Conservation (phyloP, 2,797 vertebrate genomes). For the Falco naumanni region DNA sequence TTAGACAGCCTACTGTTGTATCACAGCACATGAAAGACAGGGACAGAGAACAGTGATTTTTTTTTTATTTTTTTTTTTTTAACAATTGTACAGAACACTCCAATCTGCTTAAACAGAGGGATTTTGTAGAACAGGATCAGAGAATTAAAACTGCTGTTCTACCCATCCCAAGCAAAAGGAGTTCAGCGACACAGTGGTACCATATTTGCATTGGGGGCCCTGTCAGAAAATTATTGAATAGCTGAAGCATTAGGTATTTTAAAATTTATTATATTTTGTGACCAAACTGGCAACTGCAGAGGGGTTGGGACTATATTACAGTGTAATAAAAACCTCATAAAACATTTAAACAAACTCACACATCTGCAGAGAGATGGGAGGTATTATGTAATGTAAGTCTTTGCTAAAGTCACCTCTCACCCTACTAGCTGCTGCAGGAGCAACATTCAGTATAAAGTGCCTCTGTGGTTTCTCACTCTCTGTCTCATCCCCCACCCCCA, state of each 20-base stretch:
- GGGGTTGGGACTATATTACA: conserved; percentile 56
- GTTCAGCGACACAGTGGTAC: not conserved
- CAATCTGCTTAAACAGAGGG: not conserved
- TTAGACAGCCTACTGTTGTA: not conserved
- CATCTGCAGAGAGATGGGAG: conserved; percentile 77
- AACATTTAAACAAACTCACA: conserved; percentile 76
- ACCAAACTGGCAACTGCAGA: conserved; percentile 70
- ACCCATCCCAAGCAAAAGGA: conserved; percentile 30
- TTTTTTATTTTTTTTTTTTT: too few relatives aligned
- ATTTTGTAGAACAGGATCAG: not conserved
- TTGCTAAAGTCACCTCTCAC: conserved; percentile 73
- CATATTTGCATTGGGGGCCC: conserved; percentile 1
- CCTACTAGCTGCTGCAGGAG: conserved; percentile 56
- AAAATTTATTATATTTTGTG: conserved; percentile 69
- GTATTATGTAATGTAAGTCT: conserved; percentile 76
- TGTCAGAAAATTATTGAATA: conserved; percentile 64
- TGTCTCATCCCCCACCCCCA: not conserved
- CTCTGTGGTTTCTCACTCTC: conserved; percentile 64
- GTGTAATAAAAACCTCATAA: conserved; percentile 75
- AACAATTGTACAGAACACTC: not conserved
- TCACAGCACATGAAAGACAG: not conserved
- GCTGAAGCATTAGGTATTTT: conserved; percentile 68
- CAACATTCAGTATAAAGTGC: conserved; percentile 46
- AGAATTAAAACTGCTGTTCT: not conserved
- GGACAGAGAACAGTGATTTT: not conserved